These are phyloP conservation scores for Cyclopterus lumpus DNA, from an alignment of 2,797 vertebrate genomes.

Conservation along the genomic window DNA sequence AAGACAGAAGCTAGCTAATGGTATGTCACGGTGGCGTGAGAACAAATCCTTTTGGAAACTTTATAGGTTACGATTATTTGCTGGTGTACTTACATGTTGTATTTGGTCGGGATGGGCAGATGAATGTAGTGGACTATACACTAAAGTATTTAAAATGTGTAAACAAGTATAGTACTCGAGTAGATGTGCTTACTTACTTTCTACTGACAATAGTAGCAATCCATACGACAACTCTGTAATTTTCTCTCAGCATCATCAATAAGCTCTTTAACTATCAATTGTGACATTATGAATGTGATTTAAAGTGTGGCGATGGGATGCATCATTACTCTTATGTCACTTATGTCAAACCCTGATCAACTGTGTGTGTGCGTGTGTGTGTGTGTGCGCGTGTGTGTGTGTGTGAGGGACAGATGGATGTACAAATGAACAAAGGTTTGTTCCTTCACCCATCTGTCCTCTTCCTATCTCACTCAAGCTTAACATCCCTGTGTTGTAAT, in stretches of 20 bases:
- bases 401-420: constrained; percentile 68
- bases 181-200: not conserved
- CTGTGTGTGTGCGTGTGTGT: not conserved
- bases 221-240: not conserved
- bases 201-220: not conserved
- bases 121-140: not conserved
- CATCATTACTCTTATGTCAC: constrained; percentile 54
- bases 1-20: not conserved
- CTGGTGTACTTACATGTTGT: not conserved
- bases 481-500: constrained; percentile 31
- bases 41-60: not conserved
- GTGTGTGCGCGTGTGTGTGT: constrained; percentile 14
- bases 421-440: constrained; percentile 67
- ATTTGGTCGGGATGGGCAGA: not conserved
- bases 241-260: not conserved
- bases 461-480: constrained; percentile 38
- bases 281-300: constrained; percentile 1
- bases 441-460: constrained; percentile 65
- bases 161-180: not conserved
- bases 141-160: not conserved
- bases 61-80: not conserved
- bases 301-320: constrained; percentile 40
- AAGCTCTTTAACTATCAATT: not conserved
- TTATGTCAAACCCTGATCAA: constrained; percentile 36
- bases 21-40: not conserved